These are phyloP conservation scores for Trochalopteron elliotii DNA, from an alignment of 2,113 vertebrate genomes.

Conservation along the genomic window DNA sequence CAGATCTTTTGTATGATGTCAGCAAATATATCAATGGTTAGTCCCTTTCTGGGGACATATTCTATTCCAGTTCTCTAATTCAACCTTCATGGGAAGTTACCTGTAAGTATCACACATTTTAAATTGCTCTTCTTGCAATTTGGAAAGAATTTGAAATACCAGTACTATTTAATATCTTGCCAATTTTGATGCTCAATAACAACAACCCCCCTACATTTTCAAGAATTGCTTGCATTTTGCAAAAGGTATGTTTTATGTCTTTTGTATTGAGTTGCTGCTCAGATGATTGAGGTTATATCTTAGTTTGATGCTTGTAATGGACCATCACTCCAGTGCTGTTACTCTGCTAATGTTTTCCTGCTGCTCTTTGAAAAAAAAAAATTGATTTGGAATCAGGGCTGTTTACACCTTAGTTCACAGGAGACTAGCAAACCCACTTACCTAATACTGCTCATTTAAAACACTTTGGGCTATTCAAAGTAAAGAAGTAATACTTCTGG, in stretches of 20 bases:
- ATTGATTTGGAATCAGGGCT: not conserved
- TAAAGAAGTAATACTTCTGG: not conserved
- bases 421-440: not conserved
- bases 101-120: not conserved
- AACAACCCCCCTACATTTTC: not conserved
- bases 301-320: not conserved
- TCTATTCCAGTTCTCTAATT: not conserved
- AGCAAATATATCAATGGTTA: not conserved
- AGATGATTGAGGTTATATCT: not conserved
- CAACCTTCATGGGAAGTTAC: not conserved
- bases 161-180: not conserved
- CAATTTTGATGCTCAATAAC: not conserved
- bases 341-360: not conserved
- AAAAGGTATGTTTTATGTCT: not conserved
- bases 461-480: not conserved
- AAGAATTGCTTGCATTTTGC: not conserved
- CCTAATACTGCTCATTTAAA: not conserved
- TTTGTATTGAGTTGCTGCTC: not conserved
- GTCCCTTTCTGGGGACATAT: not conserved
- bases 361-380: not conserved
- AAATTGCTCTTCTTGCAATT: not conserved
- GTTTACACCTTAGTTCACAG: not conserved
- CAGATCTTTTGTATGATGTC: not conserved
- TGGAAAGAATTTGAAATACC: not conserved
- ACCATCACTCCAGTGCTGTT: not conserved